A percentile compares a stretch with the other conserved stretches of the same genome.
Conservation (phyloP, 2,113 vertebrate genomes). For the Nothoprocta perdicaria region DNA sequence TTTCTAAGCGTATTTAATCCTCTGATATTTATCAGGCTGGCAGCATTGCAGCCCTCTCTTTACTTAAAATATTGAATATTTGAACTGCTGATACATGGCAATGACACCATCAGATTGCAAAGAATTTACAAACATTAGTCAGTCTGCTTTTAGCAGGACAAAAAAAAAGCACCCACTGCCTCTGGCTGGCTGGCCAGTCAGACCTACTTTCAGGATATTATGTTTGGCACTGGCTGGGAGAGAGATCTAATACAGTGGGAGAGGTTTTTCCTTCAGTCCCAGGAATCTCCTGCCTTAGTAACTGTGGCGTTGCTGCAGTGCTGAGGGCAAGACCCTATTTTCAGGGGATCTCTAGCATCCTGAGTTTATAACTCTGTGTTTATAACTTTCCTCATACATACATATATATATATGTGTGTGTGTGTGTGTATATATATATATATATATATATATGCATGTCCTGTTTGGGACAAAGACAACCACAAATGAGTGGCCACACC, state of each 20-base stretch:
- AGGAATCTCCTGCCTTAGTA: neutral
- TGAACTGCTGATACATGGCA: neutral
- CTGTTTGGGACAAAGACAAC: too few species aligned
- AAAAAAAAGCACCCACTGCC: neutral
- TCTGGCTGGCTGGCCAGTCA: neutral
- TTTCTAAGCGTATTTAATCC: constrained; percentile 49
- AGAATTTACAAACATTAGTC: constrained; percentile 14
- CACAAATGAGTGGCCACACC: too few species aligned
- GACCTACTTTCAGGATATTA: neutral
- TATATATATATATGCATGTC: too few species aligned
- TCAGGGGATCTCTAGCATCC: too few species aligned
- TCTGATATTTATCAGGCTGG: constrained; percentile 38
- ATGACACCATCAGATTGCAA: constrained; percentile 4
- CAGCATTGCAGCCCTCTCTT: neutral
- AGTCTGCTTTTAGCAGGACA: neutral
- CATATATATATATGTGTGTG: too few species aligned
- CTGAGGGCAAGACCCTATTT: neutral
- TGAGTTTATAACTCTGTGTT: too few species aligned
- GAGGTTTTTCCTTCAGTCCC: neutral
- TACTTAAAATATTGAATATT: constrained; percentile 44
- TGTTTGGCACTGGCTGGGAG: neutral
- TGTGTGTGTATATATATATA: too few species aligned
- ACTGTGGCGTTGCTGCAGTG: neutral
- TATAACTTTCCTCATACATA: too few species aligned
- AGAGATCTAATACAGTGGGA: neutral